Evolutionary conservation across 1,140 invertebrate genomes (phyloP).

Genomic region (Panagrolaimus sp.): DNA sequence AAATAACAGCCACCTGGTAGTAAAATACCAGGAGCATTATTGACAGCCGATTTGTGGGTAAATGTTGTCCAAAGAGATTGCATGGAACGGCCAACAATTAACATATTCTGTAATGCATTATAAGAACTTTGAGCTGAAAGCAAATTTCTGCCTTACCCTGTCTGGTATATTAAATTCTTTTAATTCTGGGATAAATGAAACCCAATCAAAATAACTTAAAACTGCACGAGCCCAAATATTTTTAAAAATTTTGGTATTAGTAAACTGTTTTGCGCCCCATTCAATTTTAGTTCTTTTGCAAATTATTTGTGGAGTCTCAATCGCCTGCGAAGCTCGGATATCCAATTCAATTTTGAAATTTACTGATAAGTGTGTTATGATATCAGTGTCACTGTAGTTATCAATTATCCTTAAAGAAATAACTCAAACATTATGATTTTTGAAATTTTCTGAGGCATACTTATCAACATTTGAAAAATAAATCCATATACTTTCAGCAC

Average conservation of each 20-base stretch:
- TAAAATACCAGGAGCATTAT: not conserved
- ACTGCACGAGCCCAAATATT: not conserved
- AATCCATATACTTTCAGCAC: not conserved
- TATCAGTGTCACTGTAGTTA: constrained; percentile 2
- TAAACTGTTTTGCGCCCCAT: not conserved
- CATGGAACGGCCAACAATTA: not conserved
- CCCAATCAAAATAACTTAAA: constrained; percentile 10
- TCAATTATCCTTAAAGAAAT: constrained; percentile 4
- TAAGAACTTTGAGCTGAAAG: not conserved
- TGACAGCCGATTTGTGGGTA: not conserved
- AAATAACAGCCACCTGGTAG: not conserved
- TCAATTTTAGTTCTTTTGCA: constrained; percentile 10
- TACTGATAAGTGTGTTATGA: not conserved
- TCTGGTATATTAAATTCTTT: not conserved
- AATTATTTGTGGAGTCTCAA: not conserved
- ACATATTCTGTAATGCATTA: not conserved
- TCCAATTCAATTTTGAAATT: constrained; percentile 9
- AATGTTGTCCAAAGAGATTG: not conserved
- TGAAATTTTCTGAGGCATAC: not conserved
- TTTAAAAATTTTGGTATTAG: not conserved
- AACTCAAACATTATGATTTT: not conserved
- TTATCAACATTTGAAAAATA: constrained; percentile 7
- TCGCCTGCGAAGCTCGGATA: not conserved
- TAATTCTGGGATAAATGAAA: constrained; percentile 14
- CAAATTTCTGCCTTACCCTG: not conserved